A percentile compares a stretch with the other conserved stretches of the same genome.
These are phyloP conservation scores for Conistra vaccinii DNA, from an alignment of 2,888 invertebrate species.

Conservation along the genomic window DNA sequence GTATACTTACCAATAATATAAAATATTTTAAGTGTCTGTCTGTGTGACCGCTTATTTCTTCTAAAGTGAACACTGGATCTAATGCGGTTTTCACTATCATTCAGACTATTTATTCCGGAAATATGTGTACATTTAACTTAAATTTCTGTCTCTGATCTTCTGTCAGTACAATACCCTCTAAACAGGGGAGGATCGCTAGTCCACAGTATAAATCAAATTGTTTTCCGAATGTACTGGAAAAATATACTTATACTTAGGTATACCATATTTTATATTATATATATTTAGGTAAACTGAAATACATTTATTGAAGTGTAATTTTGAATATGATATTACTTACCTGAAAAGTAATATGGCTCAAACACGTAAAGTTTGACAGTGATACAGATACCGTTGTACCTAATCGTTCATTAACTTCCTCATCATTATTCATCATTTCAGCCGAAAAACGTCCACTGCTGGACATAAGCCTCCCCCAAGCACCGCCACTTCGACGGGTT, in stretches of 20 bases:
- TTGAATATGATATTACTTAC: not conserved
- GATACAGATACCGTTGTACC: not conserved
- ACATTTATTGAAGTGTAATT: not conserved
- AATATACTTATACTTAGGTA: not conserved
- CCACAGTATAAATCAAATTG: not conserved
- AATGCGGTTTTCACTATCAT: not conserved
- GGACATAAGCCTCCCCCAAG: no score
- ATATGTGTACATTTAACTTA: not conserved
- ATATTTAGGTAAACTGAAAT: constrained; percentile 2
- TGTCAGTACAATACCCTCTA: not conserved
- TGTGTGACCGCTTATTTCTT: not conserved
- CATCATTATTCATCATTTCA: no score
- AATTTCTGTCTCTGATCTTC: not conserved
- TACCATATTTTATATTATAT: not conserved
- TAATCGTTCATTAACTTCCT: not conserved
- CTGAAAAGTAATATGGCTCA: not conserved
- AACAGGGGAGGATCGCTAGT: not conserved
- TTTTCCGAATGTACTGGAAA: not conserved
- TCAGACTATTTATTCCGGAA: not conserved
- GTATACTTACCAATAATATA: not conserved
- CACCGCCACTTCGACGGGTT: no score
- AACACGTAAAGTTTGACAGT: not conserved
- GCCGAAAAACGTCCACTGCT: no score
- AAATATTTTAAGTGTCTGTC: not conserved
- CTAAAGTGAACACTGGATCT: not conserved